phyloP scores from a whole-genome alignment of 2,888 invertebrate species.

The Rotaria socialis region DNA sequence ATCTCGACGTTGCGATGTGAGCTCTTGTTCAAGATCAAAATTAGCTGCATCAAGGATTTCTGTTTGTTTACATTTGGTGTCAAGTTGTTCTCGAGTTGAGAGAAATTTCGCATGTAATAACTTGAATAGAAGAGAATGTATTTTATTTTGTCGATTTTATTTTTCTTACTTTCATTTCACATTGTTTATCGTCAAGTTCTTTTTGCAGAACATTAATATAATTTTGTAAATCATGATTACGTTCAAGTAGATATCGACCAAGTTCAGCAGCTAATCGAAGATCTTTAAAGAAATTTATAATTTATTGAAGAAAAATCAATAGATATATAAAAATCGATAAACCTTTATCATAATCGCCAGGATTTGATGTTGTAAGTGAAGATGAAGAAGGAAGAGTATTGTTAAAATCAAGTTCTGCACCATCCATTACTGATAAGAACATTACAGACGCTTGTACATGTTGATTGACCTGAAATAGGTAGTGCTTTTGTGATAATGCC shows the following conservation, averaged over 20 bases:
- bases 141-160: not conserved
- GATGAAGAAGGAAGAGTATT: conserved; percentile 11
- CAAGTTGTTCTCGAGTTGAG: not conserved
- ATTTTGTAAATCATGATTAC: conserved; percentile 85
- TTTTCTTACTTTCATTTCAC: not conserved
- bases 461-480: conserved; percentile 35
- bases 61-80: not conserved
- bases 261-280: conserved; percentile 89
- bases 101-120: not conserved
- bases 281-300: conserved; percentile 67
- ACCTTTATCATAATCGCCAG: conserved; percentile 3
- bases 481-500: not conserved
- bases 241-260: conserved; percentile 83
- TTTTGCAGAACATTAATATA: conserved; percentile 7
- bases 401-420: not conserved
- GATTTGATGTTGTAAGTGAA: not conserved
- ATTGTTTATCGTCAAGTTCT: conserved; percentile 3
- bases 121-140: not conserved
- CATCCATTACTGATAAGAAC: conserved; percentile 24
- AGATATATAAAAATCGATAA: not conserved
- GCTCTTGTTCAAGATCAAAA: conserved; percentile 16
- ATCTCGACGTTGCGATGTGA: not conserved
- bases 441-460: conserved; percentile 28
- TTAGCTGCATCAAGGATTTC: not conserved
- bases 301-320: not conserved